Evolutionary conservation across 2,113 vertebrate genomes (phyloP).

Genomic region (Terrapene triunguis): DNA sequence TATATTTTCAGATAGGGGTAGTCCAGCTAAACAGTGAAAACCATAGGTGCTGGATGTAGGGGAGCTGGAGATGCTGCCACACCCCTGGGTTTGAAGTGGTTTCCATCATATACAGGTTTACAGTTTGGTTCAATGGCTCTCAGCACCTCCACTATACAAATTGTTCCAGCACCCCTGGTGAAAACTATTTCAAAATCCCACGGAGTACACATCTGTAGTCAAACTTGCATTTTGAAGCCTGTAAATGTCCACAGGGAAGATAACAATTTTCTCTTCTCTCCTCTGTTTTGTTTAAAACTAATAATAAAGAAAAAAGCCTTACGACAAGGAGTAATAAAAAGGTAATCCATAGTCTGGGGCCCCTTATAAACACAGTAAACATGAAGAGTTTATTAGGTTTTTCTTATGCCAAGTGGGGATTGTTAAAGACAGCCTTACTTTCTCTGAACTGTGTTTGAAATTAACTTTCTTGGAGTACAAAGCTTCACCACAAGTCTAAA

Average conservation of each 20-base stretch:
- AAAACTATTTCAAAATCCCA: constrained; percentile 70
- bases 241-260: constrained; percentile 78
- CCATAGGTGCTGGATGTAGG: no score
- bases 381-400: constrained; percentile 76
- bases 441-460: constrained; percentile 46
- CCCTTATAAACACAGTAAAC: constrained; percentile 75
- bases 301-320: constrained; percentile 72
- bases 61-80: no score
- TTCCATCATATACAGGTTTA: no score
- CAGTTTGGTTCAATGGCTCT: no score
- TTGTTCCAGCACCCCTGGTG: neutral
- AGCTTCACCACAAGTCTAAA: constrained; percentile 32
- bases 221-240: constrained; percentile 74
- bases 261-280: constrained; percentile 80
- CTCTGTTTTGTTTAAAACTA: constrained; percentile 76
- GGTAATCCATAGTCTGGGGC: constrained; percentile 78
- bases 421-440: constrained; percentile 61
- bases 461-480: constrained; percentile 49
- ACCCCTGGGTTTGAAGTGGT: no score
- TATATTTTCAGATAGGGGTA: constrained; percentile 34
- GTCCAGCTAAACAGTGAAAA: constrained; percentile 32
- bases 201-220: constrained; percentile 67
- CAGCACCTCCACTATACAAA: no score
- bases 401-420: constrained; percentile 73
- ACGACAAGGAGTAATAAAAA: constrained; percentile 83